Base-by-base conservation (phyloP, 2,888 invertebrate species). In the Brachylomia viminalis region DNA sequence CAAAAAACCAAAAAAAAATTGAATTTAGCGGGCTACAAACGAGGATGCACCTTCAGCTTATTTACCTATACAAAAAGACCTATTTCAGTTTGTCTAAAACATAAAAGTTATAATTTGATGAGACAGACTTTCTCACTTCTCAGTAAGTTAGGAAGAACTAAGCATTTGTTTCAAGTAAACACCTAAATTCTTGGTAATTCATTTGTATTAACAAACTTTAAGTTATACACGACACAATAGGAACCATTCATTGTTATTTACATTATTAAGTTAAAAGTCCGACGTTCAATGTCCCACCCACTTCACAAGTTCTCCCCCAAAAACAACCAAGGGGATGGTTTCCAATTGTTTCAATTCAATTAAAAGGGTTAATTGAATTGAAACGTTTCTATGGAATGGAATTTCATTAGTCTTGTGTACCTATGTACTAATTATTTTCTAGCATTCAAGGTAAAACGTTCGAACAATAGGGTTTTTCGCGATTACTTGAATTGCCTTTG, bases 321-420 rank as follows among this genome's bases (percentile, higher is more conserved):
- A 85, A 85, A 84, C 82, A 84, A 86, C 79, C 52, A 79, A 82
- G 65, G 54, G 52, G 67, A 75, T 79, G 80, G 69, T 82, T 85
- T 78, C 77, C 79, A 80, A 83, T 88, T 88, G 83, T 78, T 83
- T 65, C 79, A 87, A 80, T 87, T 80, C 83, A 85, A 86, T 88
- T 88, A 85, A 75, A 85, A 61, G 75, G 76, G 77, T 83, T 81
- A 82, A 87, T 87, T 83, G 68, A 77, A 88, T 88, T 86, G 67
- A 75, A 87, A 79, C 69, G 70, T 81, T 86, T 75, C 65, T 71
- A 67, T 80, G 47, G 72, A 85, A 85, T 73, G 61, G 71, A 78
- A 75, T 83, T 85, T 66, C 69, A 77, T 82, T 86, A 78, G 72
- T 67, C 15, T 49, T 68, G 59, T 67, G 47, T 76, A 70, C 74